Percentiles rank a stretch among this genome's conserved stretches.
Evolutionary conservation across 2,113 vertebrate genomes (phyloP).

Genomic region (Lynx canadensis): DNA sequence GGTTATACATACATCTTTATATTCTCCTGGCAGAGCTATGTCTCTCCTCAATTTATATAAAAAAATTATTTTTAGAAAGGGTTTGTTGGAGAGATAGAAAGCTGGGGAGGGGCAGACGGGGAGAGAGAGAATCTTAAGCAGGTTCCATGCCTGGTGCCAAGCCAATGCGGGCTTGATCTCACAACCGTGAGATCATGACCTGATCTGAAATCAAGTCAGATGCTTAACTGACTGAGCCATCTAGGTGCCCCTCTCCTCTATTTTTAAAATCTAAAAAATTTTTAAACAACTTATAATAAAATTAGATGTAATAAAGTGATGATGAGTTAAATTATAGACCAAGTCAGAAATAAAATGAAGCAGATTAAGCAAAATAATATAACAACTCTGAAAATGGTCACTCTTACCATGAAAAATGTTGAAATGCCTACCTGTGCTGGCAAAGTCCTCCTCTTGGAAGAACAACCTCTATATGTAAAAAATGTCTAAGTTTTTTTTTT

Average conservation of each 20-base stretch:
- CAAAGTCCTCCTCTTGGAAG: not conserved
- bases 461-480: not conserved
- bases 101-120: too few species aligned
- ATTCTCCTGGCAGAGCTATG: not conserved
- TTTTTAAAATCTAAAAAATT: not conserved
- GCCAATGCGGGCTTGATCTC: too few species aligned
- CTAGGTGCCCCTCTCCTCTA: too few species aligned
- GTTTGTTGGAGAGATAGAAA: too few species aligned
- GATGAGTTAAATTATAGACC: not conserved
- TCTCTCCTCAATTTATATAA: not conserved
- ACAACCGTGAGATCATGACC: too few species aligned
- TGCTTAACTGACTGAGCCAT: too few species aligned
- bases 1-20: not conserved
- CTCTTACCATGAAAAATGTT: not conserved
- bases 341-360: constrained; percentile 46
- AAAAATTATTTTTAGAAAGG: too few species aligned
- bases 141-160: too few species aligned
- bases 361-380: not conserved
- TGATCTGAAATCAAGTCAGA: too few species aligned
- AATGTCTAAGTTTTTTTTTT: not conserved
- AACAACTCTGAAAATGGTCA: not conserved
- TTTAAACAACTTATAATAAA: not conserved
- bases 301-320: not conserved
- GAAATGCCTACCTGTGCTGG: not conserved
- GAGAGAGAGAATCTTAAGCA: too few species aligned